Percentiles rank a stretch among this genome's conserved stretches.
phyloP scores from a whole-genome alignment of 2,797 vertebrate genomes.

The Fratercula arctica region DNA sequence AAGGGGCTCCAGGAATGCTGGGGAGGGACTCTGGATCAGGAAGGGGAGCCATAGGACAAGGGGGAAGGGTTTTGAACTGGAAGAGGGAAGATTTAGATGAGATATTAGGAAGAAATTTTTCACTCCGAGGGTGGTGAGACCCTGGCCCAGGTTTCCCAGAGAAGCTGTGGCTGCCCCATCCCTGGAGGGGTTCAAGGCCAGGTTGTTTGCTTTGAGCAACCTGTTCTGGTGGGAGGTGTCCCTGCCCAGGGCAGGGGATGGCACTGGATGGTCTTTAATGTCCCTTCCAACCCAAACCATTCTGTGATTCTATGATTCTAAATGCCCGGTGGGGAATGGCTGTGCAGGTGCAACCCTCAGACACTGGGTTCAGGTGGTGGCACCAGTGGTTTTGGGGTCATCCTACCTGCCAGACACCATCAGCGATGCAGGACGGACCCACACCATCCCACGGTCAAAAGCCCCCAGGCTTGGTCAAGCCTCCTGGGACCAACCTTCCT shows the following conservation, averaged over 20 bases:
- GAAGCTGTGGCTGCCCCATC: background rate
- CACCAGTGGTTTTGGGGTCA: background rate
- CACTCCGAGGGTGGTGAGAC: background rate
- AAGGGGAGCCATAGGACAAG: background rate
- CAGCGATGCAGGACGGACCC: background rate
- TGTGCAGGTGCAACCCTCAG: background rate
- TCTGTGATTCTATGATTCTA: background rate
- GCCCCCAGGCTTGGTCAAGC: no score
- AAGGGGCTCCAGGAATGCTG: background rate
- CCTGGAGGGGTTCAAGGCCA: background rate
- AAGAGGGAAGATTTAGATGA: background rate
- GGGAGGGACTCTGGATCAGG: background rate
- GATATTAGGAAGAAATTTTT: background rate
- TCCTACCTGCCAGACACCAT: background rate
- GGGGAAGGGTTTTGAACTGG: background rate
- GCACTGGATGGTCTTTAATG: background rate
- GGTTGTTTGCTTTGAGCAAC: background rate
- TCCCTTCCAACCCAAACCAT: background rate
- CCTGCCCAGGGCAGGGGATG: background rate
- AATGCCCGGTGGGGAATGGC: fast-evolving
- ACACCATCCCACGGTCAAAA: background rate
- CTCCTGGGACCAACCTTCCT: no score
- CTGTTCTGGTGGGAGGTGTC: background rate
- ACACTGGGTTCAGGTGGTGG: background rate
- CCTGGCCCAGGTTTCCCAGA: background rate